Percentiles rank a stretch among this genome's conserved stretches.
phyloP scores from a whole-genome alignment of 2,113 vertebrate species.

The Puffinus mauretanicus region DNA sequence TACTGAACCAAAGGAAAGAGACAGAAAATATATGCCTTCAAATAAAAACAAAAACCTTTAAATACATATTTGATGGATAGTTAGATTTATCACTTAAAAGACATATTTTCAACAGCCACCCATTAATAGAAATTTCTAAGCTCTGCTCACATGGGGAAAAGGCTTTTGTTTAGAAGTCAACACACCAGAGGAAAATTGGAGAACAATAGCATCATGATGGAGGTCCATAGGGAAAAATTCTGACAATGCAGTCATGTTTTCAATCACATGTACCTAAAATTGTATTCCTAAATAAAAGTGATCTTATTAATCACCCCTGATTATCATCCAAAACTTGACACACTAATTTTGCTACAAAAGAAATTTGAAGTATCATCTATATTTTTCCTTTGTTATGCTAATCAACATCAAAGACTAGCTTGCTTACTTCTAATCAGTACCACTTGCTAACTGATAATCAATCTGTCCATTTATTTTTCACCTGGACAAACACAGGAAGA shows the following conservation, averaged over 20 bases:
- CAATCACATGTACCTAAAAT: not conserved
- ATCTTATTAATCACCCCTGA: not conserved
- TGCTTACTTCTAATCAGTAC: constrained; percentile 33
- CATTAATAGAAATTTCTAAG: not conserved
- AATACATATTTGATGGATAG: not conserved
- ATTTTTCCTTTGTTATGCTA: constrained; percentile 19
- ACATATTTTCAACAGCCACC: not conserved
- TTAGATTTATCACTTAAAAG: not conserved
- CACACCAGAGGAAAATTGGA: not conserved
- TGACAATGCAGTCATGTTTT: not conserved
- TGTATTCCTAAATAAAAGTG: not conserved
- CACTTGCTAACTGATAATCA: constrained; percentile 35
- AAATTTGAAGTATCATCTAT: constrained; percentile 12
- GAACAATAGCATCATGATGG: not conserved
- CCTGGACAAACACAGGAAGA: not conserved
- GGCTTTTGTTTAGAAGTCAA: not conserved
- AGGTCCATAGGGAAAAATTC: not conserved
- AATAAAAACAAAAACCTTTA: not conserved
- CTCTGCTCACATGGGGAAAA: not conserved
- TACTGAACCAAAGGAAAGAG: not conserved
- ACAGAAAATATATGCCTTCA: not conserved
- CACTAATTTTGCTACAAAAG: constrained; percentile 24
- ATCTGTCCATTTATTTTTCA: constrained; percentile 12
- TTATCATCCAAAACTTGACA: not conserved
- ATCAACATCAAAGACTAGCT: constrained; percentile 36